Base-by-base conservation (phyloP, 2,888 invertebrate species). In the Nasonia oneida region DNA sequence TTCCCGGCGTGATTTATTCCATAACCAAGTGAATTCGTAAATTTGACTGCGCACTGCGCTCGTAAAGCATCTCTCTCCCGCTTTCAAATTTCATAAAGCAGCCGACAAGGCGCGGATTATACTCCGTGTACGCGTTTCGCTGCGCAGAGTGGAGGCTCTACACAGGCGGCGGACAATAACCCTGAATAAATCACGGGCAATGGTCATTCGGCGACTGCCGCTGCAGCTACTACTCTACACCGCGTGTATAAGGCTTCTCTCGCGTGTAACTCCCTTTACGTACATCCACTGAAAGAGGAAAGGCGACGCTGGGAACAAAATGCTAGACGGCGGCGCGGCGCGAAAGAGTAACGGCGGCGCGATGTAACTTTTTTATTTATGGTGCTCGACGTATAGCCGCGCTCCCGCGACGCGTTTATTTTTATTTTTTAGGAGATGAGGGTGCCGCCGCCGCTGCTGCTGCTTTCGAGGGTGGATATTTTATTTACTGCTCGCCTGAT, bases 81-180 rank as follows among this genome's bases (percentile, higher is more conserved):
- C 57, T 57, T 61, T 47, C 3, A 67, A 67, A 29, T 67, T 67
- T 67, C 67, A 67, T 67, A 33, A 67, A 67, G 67, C 15, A 67
- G 12, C 67, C 67, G 33, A 29, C 57, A 61, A 61, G 57, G 18
- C 57, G 67, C 14, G 67, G 67, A 67, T 67, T 33, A 29, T 29
- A 33, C 67, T 14, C 67, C 4, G 33, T 33, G 8, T 33, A 67
- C 29, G 64, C 23, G 29, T 29, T 29, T 29, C 29, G 33, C 23
- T 29, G 10, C 6, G 12, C 18, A n/a, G 42, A 73, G 39, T 42
- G 12, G 73, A 71, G 39, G 33, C 70, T 15, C 29, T 37, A 37
- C 37, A 37, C 37, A 39, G 18, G 73, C 18, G 42, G 73, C 73
- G 91, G 90, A 91, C 92, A 91, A 91, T 92, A 91, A 92, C 91